Conservation (phyloP, 1,140 invertebrate species). For the Tenebrio molitor region DNA sequence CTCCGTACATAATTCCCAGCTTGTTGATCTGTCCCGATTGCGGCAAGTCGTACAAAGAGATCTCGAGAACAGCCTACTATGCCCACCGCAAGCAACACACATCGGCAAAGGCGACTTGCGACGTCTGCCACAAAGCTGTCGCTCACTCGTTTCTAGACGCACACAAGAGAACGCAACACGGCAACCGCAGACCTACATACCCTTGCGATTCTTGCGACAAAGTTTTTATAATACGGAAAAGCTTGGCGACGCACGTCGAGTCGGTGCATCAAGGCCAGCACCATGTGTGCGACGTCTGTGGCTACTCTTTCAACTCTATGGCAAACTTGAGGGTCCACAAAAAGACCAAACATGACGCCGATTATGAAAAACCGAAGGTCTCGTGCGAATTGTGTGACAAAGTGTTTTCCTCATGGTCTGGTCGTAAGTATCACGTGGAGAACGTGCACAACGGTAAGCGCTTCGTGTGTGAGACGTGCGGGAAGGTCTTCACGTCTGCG, state of each 20-base stretch:
- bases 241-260: not conserved
- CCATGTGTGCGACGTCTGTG: constrained; percentile 13
- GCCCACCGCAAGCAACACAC: too few species aligned
- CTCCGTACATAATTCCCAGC: too few species aligned
- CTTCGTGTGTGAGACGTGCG: constrained; percentile 53
- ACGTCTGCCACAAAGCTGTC: constrained; percentile 8
- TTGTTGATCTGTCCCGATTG: too few species aligned
- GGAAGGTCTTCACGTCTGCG: constrained; percentile 73
- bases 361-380: constrained; percentile 64
- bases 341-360: not conserved
- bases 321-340: too few species aligned
- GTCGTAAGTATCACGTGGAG: constrained; percentile 71
- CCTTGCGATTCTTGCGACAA: constrained; percentile 6
- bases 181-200: not conserved
- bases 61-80: too few species aligned
- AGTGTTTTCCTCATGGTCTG: constrained; percentile 72
- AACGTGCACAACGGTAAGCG: constrained; percentile 17
- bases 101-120: constrained; percentile 66
- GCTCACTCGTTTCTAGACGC: constrained; percentile 33
- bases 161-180: constrained; percentile 67
- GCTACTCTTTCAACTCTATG: not conserved
- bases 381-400: constrained; percentile 69
- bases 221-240: not conserved
- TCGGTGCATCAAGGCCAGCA: not conserved
- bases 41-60: constrained; percentile 74